Percentiles rank a stretch among this genome's conserved stretches.
Evolutionary conservation across 2,888 invertebrate species (phyloP).

Genomic region (Tetramorium bicarinatum): DNA sequence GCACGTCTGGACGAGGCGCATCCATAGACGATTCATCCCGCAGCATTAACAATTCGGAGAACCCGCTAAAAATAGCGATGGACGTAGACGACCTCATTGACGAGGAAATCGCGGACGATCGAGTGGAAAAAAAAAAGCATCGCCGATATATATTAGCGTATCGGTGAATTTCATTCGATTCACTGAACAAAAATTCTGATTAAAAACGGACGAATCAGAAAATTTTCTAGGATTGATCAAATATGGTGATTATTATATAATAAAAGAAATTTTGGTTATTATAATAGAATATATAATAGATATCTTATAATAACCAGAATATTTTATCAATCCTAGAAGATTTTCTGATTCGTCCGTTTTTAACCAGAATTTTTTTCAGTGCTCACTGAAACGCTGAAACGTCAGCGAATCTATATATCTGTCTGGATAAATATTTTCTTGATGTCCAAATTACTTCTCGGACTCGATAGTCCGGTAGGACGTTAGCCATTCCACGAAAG

Average conservation of each 20-base stretch:
- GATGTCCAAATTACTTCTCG: neutral
- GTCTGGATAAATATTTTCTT: neutral
- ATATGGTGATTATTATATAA: no score
- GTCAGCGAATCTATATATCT: neutral
- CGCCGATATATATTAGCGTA: neutral
- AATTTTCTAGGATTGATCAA: no score
- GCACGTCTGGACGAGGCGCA: conserved; percentile 12
- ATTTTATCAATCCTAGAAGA: no score
- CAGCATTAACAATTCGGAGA: neutral
- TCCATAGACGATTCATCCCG: conserved; percentile 5
- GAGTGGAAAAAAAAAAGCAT: neutral
- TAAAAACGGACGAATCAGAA: no score
- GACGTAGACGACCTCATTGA: neutral
- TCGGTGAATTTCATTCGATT: neutral
- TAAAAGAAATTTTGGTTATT: no score
- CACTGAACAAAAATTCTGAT: no score
- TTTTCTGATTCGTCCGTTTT: no score
- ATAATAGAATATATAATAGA: no score
- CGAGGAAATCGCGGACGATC: neutral
- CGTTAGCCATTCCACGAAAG: neutral
- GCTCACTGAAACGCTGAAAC: neutral
- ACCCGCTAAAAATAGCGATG: conserved; percentile 12
- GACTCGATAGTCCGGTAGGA: neutral
- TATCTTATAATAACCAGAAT: no score
- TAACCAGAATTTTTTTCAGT: no score